Evolutionary conservation across 2,888 invertebrate genomes (phyloP).

Genomic region (Amaurobius ferox): DNA sequence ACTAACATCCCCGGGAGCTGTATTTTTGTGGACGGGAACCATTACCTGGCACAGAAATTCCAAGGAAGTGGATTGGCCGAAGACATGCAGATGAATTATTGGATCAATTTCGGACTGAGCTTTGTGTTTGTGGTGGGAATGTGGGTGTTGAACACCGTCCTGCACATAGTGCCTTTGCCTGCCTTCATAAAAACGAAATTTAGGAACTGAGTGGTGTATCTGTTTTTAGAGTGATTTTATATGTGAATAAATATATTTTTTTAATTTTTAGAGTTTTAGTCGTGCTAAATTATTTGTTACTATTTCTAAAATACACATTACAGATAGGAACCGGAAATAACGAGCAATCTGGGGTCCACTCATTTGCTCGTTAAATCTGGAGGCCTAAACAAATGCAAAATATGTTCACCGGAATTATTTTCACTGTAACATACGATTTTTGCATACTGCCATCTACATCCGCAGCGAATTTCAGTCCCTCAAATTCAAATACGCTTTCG

Average conservation of each 20-base stretch:
- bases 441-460: too few species aligned
- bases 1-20: conserved; percentile 75
- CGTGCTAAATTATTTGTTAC: too few species aligned
- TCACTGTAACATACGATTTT: too few species aligned
- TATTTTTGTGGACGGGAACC: conserved; percentile 82
- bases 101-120: conserved; percentile 85
- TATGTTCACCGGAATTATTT: too few species aligned
- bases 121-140: conserved; percentile 89
- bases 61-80: conserved; percentile 76
- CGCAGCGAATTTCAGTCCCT: too few species aligned
- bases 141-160: conserved; percentile 88
- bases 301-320: too few species aligned
- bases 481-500: too few species aligned
- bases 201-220: conserved; percentile 80
- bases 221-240: conserved; percentile 1
- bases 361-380: too few species aligned
- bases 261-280: too few species aligned
- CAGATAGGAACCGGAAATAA: too few species aligned
- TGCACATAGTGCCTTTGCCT: conserved; percentile 90
- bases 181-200: conserved; percentile 91
- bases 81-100: conserved; percentile 74
- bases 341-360: too few species aligned
- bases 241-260: neutral
- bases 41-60: conserved; percentile 85
- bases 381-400: too few species aligned